These are phyloP conservation scores for Psilopsiagon aurifrons DNA, from an alignment of 2,113 vertebrate species.

Conservation along the genomic window DNA sequence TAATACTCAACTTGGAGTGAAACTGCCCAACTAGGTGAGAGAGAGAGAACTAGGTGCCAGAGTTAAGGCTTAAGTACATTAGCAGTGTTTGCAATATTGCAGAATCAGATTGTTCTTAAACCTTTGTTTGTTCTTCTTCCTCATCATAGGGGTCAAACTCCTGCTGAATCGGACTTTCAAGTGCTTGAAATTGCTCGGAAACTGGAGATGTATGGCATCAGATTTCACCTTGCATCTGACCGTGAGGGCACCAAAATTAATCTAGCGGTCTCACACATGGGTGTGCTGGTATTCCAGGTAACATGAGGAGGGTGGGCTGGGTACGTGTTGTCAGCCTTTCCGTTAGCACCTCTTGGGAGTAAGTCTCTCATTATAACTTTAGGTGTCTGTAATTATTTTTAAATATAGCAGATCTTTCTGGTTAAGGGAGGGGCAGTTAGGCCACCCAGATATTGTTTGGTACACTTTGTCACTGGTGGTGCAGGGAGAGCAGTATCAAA, in stretches of 20 bases:
- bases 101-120: background rate
- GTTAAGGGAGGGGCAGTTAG: background rate
- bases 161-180: conserved; percentile 96
- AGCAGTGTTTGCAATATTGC: background rate
- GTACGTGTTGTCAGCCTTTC: background rate
- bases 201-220: conserved; percentile 95
- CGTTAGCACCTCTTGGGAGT: background rate
- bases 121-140: background rate
- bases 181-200: conserved; percentile 95
- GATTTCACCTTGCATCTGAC: conserved; percentile 91
- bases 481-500: background rate
- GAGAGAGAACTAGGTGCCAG: background rate
- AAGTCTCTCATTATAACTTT: background rate
- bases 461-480: background rate
- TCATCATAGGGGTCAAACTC: conserved; percentile 87
- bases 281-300: conserved; percentile 97
- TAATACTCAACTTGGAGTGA: background rate
- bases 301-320: too few species aligned
- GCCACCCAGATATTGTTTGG: background rate
- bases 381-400: background rate
- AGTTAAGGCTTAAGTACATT: background rate
- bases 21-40: background rate
- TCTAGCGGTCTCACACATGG: conserved; percentile 91
- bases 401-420: background rate
- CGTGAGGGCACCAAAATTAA: conserved; percentile 93